Evolutionary conservation across 2,888 invertebrate genomes (phyloP).

Genomic region (Pteria penguin): DNA sequence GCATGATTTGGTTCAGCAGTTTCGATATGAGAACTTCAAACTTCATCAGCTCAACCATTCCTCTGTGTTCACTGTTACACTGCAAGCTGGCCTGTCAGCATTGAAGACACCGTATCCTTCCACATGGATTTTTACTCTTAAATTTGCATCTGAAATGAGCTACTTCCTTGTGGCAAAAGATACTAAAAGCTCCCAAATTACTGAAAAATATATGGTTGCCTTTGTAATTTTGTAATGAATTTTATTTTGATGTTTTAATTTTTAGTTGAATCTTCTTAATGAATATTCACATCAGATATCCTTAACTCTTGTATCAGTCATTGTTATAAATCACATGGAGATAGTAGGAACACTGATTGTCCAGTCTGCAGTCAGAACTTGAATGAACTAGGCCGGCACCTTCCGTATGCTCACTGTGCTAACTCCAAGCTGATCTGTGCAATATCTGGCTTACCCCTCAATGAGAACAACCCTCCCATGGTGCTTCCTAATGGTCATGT

Average conservation of each 20-base stretch:
- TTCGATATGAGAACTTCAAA: slow-evolving; percentile 95
- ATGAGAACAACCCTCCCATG: slow-evolving; percentile 99
- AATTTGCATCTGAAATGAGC: no score
- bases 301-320: slow-evolving; percentile 65
- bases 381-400: slow-evolving; percentile 89
- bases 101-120: slow-evolving; percentile 92
- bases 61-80: slow-evolving; percentile 93
- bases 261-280: no score
- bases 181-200: no score
- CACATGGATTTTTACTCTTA: no score
- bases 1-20: slow-evolving; percentile 92
- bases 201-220: no score
- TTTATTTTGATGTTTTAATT: no score
- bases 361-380: slow-evolving; percentile 95
- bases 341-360: slow-evolving; percentile 87
- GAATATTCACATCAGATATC: slow-evolving; percentile 12
- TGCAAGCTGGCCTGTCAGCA: slow-evolving; percentile 96
- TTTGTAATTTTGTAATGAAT: no score
- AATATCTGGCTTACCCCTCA: slow-evolving; percentile 93
- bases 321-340: slow-evolving; percentile 76
- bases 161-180: no score
- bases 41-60: slow-evolving; percentile 95
- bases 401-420: slow-evolving; percentile 96
- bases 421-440: slow-evolving; percentile 96
- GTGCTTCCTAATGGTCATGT: slow-evolving; percentile 99